Evolutionary conservation across 2,888 invertebrate genomes (phyloP).

Genomic region (Drosophila villosipedis): DNA sequence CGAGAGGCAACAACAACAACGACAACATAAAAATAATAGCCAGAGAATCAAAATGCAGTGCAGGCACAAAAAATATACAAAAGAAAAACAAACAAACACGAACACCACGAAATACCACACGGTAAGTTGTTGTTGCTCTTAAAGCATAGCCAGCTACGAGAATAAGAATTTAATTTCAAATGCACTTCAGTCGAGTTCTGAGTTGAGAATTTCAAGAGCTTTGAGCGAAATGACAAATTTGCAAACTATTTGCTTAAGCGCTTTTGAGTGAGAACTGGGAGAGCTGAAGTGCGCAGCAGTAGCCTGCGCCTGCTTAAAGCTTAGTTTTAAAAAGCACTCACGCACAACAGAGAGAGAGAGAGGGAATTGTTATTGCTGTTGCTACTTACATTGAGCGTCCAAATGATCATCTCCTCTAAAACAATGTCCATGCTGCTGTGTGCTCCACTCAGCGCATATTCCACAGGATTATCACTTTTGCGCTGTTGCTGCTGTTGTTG

Average conservation of each 20-base stretch:
- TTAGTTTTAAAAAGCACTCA: conserved; percentile 2
- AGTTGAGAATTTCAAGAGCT: not conserved
- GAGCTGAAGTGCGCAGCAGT: not conserved
- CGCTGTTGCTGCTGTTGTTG: conserved; percentile 37
- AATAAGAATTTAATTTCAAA: not conserved
- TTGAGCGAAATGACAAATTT: not conserved
- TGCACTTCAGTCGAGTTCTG: not conserved
- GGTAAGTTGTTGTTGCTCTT: conserved; percentile 1
- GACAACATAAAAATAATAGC: conserved; percentile 15
- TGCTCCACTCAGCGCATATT: conserved; percentile 65
- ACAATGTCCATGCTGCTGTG: conserved; percentile 68
- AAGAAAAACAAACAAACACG: conserved; percentile 12
- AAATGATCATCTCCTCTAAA: conserved; percentile 67
- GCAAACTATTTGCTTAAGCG: not conserved
- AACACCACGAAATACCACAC: conserved; percentile 1
- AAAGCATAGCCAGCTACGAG: conserved; percentile 1
- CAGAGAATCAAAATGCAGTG: conserved; percentile 41
- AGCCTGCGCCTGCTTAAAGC: conserved; percentile 8
- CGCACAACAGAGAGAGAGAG: not conserved
- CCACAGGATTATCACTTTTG: conserved; percentile 65
- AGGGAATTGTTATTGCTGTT: not conserved
- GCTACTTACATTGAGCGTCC: conserved; percentile 72
- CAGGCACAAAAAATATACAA: conserved; percentile 20
- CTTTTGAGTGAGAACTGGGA: not conserved
- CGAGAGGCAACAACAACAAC: conserved; percentile 19